phyloP scores from a whole-genome alignment of 2,888 invertebrate species.

The Eulithis testata region DNA sequence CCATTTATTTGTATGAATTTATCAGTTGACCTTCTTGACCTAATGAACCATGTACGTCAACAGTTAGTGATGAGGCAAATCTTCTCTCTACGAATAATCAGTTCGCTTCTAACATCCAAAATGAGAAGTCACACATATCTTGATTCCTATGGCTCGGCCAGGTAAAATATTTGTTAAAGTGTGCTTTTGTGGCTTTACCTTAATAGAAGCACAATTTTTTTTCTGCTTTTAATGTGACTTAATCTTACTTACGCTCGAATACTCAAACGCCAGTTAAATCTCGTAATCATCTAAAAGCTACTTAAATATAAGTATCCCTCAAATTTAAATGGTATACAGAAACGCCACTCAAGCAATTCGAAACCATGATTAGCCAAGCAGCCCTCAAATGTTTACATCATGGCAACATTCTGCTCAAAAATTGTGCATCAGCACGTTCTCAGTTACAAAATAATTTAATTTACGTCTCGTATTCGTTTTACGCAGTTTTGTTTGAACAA shows the following conservation, averaged over 20 bases:
- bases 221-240: slow-evolving; percentile 9
- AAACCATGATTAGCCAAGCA: no score
- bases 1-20: slow-evolving; percentile 8
- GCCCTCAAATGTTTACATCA: no score
- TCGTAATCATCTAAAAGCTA: no score
- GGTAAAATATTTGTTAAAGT: slow-evolving; percentile 63
- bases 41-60: slow-evolving; percentile 79
- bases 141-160: slow-evolving; percentile 79
- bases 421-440: no score
- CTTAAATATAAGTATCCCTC: no score
- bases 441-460: no score
- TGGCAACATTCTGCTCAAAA: no score
- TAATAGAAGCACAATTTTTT: slow-evolving; percentile 14
- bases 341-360: no score
- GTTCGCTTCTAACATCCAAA: slow-evolving; percentile 75
- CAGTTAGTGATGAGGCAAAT: slow-evolving; percentile 83
- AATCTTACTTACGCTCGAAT: not conserved
- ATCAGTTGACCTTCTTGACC: slow-evolving; percentile 51
- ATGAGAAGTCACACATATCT: slow-evolving; percentile 82
- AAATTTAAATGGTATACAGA: no score
- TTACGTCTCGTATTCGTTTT: no score
- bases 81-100: slow-evolving; percentile 72
- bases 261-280: no score
- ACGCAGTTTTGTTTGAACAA: no score
- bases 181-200: slow-evolving; percentile 48